Evolutionary conservation across 1,140 invertebrate species (phyloP).

Genomic region (Yoshiicerus persimilis): DNA sequence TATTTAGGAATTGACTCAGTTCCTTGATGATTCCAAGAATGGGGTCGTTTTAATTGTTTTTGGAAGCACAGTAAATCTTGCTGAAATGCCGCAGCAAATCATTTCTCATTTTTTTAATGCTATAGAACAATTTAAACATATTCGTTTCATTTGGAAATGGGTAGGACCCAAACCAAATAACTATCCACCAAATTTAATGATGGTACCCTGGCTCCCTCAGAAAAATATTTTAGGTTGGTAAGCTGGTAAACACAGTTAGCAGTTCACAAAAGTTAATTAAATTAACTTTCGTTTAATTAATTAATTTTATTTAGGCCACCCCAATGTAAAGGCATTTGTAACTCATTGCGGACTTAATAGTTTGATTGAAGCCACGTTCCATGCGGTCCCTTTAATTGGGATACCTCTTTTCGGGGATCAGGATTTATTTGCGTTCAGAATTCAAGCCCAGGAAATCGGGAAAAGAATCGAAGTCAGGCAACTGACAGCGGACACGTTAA

Average conservation of each 20-base stretch:
- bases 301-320: conserved; percentile 35
- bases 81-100: conserved; percentile 54
- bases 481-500: conserved; percentile 20
- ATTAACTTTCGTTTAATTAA: not conserved
- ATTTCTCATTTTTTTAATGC: conserved; percentile 58
- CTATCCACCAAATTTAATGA: conserved; percentile 69
- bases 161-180: conserved; percentile 64
- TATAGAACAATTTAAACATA: conserved; percentile 59
- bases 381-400: conserved; percentile 42
- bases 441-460: conserved; percentile 30
- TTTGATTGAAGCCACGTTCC: conserved; percentile 41
- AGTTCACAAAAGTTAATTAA: too few relatives aligned
- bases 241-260: too few relatives aligned
- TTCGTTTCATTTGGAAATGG: conserved; percentile 74
- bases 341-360: conserved; percentile 47
- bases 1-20: conserved; percentile 55
- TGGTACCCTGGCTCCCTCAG: conserved; percentile 75
- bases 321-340: conserved; percentile 38
- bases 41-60: conserved; percentile 60
- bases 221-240: conserved; percentile 68
- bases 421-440: conserved; percentile 20
- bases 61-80: conserved; percentile 57
- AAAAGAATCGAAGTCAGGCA: conserved; percentile 29
- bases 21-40: conserved; percentile 56
- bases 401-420: conserved; percentile 45